These are phyloP conservation scores for Platygyra sinensis DNA, from an alignment of 64 coral and sea anemone species.

Conservation along the genomic window DNA sequence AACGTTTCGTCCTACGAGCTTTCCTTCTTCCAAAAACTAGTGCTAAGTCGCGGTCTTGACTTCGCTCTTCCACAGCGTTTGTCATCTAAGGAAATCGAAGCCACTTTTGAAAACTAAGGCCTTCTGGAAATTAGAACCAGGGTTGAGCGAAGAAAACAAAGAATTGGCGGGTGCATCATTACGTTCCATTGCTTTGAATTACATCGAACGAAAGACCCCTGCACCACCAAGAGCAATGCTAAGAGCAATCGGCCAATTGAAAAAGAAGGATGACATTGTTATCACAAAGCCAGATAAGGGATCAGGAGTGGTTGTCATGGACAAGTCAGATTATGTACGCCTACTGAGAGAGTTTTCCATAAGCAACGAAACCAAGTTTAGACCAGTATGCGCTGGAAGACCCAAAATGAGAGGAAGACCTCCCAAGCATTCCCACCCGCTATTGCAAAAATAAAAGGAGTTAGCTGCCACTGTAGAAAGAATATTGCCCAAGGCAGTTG, in stretches of 20 bases:
- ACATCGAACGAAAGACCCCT: conserved; percentile 17
- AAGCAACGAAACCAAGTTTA: too few relatives aligned
- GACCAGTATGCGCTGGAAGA: too few relatives aligned
- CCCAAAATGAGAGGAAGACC: too few relatives aligned
- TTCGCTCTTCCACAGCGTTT: conserved; percentile 28
- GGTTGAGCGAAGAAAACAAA: not conserved
- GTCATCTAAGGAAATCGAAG: conserved; percentile 16
- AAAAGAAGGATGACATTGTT: conserved; percentile 22
- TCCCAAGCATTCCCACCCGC: too few relatives aligned
- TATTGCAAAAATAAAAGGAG: too few relatives aligned
- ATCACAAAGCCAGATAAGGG: conserved; percentile 24
- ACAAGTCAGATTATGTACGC: not conserved
- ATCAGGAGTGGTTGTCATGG: not conserved
- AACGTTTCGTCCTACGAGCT: conserved; percentile 7
- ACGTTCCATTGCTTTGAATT: conserved; percentile 21
- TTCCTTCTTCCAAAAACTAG: conserved; percentile 29
- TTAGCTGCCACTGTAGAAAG: too few relatives aligned
- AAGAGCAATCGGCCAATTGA: conserved; percentile 24
- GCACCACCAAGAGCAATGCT: conserved; percentile 21
- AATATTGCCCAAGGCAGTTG: too few relatives aligned
- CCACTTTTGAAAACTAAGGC: conserved; percentile 23
- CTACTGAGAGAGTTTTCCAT: too few relatives aligned
- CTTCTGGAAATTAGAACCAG: conserved; percentile 1
- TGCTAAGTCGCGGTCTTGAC: conserved; percentile 16
- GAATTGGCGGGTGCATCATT: conserved; percentile 19